Evolutionary conservation across 2,888 invertebrate species (phyloP).

Genomic region (Stictocephala bisonia): DNA sequence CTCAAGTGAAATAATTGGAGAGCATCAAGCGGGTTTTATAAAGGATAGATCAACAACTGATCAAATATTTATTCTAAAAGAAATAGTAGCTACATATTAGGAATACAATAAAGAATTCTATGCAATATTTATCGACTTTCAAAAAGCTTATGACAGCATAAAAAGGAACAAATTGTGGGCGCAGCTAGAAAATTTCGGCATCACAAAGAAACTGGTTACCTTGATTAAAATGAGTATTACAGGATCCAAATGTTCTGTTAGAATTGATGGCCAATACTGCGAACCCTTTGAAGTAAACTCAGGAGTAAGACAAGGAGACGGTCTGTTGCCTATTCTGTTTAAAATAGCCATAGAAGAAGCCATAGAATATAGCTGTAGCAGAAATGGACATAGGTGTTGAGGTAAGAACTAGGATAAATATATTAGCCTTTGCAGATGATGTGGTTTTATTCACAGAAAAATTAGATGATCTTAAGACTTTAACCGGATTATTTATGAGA

Average conservation of each 20-base stretch:
- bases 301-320: conserved; percentile 44
- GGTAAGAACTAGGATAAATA: not conserved
- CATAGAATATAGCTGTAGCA: conserved; percentile 26
- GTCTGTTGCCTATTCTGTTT: conserved; percentile 24
- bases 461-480: too few species aligned
- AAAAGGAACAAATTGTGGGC: conserved; percentile 38
- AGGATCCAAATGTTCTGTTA: conserved; percentile 42
- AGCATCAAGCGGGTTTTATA: conserved; percentile 42
- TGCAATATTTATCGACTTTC: conserved; percentile 27
- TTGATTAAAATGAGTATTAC: conserved; percentile 22
- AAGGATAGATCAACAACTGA: not conserved
- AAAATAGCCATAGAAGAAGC: conserved; percentile 44
- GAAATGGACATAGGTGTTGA: not conserved
- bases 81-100: not conserved
- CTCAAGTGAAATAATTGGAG: conserved; percentile 29
- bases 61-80: not conserved
- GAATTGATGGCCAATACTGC: conserved; percentile 34
- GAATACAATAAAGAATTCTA: conserved; percentile 25
- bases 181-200: conserved; percentile 42
- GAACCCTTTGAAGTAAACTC: conserved; percentile 24
- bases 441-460: not conserved
- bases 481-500: not conserved
- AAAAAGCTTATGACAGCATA: conserved; percentile 40
- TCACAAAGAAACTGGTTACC: conserved; percentile 39
- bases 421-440: conserved; percentile 33